phyloP scores from a whole-genome alignment of 2,888 invertebrate genomes.

The Crioceris asparagi region DNA sequence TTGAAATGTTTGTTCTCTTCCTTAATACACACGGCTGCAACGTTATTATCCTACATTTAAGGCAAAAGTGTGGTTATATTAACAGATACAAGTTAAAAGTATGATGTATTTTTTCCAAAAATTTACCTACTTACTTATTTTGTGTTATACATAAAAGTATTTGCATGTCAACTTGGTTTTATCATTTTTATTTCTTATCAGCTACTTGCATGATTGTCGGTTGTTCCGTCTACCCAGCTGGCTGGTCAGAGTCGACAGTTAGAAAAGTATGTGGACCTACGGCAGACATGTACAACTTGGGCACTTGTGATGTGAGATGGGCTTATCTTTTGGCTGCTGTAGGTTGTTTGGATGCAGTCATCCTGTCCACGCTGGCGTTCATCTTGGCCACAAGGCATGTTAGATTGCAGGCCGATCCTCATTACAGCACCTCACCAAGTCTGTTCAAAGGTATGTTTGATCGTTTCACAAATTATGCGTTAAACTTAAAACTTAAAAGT shows the following conservation, averaged over 20 bases:
- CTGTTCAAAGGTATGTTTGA: conserved; percentile 32
- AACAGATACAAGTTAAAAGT: no score
- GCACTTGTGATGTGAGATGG: conserved; percentile 85
- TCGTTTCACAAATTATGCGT: neutral
- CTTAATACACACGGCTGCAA: no score
- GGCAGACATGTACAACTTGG: conserved; percentile 65
- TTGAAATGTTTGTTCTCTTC: no score
- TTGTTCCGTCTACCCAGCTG: conserved; percentile 81
- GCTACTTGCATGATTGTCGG: conserved; percentile 80
- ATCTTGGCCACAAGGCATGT: conserved; percentile 86
- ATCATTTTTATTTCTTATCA: no score
- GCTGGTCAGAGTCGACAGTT: conserved; percentile 78
- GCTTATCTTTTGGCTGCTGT: conserved; percentile 89
- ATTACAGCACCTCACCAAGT: conserved; percentile 56
- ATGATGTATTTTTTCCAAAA: no score
- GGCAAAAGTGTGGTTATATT: no score
- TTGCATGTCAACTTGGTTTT: no score
- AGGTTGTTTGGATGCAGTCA: conserved; percentile 74
- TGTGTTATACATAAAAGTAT: no score
- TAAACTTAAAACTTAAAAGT: no score
- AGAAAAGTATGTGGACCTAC: conserved; percentile 72
- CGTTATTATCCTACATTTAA: no score
- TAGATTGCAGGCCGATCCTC: conserved; percentile 69
- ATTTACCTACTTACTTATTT: no score
- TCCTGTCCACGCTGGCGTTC: conserved; percentile 82